Percentiles rank a stretch among this genome's conserved stretches.
These are phyloP conservation scores for Acanthisitta chloris DNA, from an alignment of 2,113 vertebrate species.

Conservation along the genomic window DNA sequence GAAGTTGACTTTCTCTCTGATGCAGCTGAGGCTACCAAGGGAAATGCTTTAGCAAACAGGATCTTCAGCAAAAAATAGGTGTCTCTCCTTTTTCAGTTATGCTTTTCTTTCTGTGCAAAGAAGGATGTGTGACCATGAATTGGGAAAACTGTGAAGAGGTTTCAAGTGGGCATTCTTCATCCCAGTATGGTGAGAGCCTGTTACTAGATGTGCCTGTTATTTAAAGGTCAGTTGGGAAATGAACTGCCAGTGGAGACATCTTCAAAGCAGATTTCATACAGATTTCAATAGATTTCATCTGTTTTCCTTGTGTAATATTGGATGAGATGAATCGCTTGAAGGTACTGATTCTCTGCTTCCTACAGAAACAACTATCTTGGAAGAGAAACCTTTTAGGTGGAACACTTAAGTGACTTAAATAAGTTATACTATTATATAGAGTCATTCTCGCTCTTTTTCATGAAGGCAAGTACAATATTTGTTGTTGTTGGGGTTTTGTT, in stretches of 20 bases:
- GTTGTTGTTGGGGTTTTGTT: not conserved
- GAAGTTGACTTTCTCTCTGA: not conserved
- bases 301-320: not conserved
- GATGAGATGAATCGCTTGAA: not conserved
- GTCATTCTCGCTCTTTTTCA: not conserved
- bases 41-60: not conserved
- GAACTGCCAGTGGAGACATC: not conserved
- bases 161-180: not conserved
- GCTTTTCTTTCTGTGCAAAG: not conserved
- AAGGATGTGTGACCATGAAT: not conserved
- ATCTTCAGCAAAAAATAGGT: not conserved
- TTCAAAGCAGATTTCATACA: not conserved
- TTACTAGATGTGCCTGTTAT: not conserved
- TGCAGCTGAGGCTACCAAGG: not conserved
- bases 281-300: no score
- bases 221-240: not conserved
- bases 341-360: not conserved
- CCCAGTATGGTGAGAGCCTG: not conserved
- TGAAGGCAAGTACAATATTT: not conserved
- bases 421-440: not conserved
- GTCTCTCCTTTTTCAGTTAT: not conserved
- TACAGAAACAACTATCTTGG: not conserved
- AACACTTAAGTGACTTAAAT: not conserved
- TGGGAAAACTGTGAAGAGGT: not conserved
- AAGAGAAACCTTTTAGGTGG: not conserved